Evolutionary conservation across 2,888 invertebrate genomes (phyloP), one percentile per base, ranked within the genome.

Genomic region (Punctoribates punctum): DNA sequence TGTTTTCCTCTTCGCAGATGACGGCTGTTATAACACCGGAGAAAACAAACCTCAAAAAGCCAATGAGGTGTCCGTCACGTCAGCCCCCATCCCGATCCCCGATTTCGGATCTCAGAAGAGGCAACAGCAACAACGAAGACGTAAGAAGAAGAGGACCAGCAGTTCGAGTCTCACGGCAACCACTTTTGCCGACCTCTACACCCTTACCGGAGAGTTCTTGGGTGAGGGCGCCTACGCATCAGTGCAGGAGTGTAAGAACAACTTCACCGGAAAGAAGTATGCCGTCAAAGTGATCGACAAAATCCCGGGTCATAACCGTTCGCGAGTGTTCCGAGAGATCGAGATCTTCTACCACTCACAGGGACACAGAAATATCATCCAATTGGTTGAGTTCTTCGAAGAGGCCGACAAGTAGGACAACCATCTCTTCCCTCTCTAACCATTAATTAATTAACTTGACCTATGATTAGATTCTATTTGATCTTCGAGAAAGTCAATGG

Each of bases 331-430:
- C 88, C 93, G 96, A 82, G 98, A 98, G 86, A 96, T 98, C 83
- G 97, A 98, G 87, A 97, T 96, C 81, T 97, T 98, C 89, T 94
- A 96, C 87, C 93, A 96, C 86, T 98, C 97, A 86, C 92, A 94
- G 86, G 94, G 94, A 81, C 96, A 98, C 87, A 92, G 93, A 79
- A 95, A 97, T 85, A 96, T 99, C 86, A 92, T 98, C 84, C 96
- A 97, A 87, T 89, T 99, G 85, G 91, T 94, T 82, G 97, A 98
- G 85, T 94, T 93, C 87, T 94, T 96, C 85, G 96, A 97, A 86
- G 96, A 96, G 87, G 93, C 94, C 83, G 93, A 85, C 74, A 81
- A 80, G 81, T 83, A 79, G 67, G 79, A 51, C 6, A 20, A 17
- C 54, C 70, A 34, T 73, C 29, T 1, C 57, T 27, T 57, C 20